Conservation (phyloP, 2,888 invertebrate species). For the Dione vanillae region DNA sequence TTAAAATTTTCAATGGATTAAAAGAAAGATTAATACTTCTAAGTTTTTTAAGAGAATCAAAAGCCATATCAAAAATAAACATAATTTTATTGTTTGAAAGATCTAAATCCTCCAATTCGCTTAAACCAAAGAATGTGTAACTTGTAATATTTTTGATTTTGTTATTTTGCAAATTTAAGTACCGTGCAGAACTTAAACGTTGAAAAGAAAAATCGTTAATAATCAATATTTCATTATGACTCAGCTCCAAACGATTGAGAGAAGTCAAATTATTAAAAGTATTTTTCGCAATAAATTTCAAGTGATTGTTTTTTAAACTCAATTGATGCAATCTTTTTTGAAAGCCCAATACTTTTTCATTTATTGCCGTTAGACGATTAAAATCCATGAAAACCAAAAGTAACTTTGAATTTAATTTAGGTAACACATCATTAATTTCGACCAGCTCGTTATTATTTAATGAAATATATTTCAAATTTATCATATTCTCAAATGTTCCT, state of each 20-base stretch:
- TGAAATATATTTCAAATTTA: constrained; percentile 92
- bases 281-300: constrained; percentile 88
- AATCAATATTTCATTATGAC: constrained; percentile 90
- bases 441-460: constrained; percentile 91
- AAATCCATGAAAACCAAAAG: constrained; percentile 91
- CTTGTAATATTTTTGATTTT: constrained; percentile 87
- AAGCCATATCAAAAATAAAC: constrained; percentile 88
- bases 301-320: constrained; percentile 91
- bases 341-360: constrained; percentile 89
- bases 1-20: constrained; percentile 89
- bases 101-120: constrained; percentile 91
- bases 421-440: constrained; percentile 91
- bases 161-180: constrained; percentile 91
- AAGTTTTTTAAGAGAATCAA: constrained; percentile 90
- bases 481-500: constrained; percentile 89
- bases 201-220: constrained; percentile 93
- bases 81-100: constrained; percentile 89
- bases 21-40: constrained; percentile 91
- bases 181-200: constrained; percentile 89
- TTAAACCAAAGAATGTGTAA: constrained; percentile 89
- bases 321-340: constrained; percentile 93
- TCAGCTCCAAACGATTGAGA: constrained; percentile 90
- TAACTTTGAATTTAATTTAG: constrained; percentile 87
- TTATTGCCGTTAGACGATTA: constrained; percentile 89
- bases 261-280: constrained; percentile 90